Evolutionary conservation across 2,797 vertebrate genomes (phyloP).

Genomic region (Acanthornis magna): DNA sequence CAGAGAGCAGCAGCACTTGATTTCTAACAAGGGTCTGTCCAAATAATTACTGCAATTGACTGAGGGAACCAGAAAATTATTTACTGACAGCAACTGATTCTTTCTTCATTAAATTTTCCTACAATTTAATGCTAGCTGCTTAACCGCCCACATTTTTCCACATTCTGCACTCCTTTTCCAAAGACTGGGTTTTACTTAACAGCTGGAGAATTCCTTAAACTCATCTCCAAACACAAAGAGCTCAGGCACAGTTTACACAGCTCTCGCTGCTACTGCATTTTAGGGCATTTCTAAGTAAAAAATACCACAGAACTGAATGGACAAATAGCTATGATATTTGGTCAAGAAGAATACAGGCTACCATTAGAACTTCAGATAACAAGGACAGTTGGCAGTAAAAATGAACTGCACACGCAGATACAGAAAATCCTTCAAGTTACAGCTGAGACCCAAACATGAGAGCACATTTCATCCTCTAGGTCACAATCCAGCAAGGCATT

Average conservation of each 20-base stretch:
- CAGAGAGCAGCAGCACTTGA: background rate
- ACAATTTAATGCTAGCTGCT: background rate
- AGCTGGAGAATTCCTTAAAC: constrained; percentile 14
- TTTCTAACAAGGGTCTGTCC: background rate
- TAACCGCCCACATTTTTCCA: background rate
- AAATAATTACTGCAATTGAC: background rate
- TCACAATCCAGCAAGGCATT: background rate
- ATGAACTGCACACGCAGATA: background rate
- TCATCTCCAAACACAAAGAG: background rate
- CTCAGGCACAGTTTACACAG: background rate
- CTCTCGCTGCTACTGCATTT: background rate
- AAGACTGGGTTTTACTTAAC: background rate
- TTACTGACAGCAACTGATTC: background rate
- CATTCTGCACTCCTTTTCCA: background rate
- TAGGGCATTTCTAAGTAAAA: background rate
- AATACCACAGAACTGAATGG: background rate
- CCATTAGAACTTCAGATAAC: background rate
- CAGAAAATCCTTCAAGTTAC: background rate
- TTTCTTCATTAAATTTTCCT: background rate
- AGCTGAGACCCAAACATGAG: constrained; percentile 2
- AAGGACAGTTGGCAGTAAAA: background rate
- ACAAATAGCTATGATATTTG: background rate
- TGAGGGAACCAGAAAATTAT: background rate
- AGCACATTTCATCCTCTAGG: background rate
- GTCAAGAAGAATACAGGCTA: background rate